These are phyloP conservation scores for Drosophila ambigua DNA, from an alignment of 1,140 invertebrate species.

Conservation along the genomic window DNA sequence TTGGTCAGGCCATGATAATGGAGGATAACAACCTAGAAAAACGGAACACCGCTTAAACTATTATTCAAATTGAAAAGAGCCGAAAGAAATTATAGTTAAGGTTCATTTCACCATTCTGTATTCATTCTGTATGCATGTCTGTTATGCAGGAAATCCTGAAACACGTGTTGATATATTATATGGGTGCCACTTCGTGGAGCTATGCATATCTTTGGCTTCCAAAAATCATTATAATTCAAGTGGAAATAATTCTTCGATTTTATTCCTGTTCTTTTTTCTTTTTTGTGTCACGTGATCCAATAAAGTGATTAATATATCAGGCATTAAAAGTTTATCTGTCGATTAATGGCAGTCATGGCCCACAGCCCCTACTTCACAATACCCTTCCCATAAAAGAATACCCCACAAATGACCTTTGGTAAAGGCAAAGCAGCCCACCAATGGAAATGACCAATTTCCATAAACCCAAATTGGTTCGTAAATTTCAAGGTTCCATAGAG, in stretches of 20 bases:
- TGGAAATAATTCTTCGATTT: no score
- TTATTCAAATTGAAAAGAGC: not conserved
- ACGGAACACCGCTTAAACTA: not conserved
- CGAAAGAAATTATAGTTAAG: not conserved
- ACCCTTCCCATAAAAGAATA: not conserved
- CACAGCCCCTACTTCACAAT: not conserved
- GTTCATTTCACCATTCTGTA: no score
- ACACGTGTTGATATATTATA: no score
- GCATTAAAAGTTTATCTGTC: not conserved
- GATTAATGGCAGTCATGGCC: not conserved
- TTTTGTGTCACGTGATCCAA: conserved; percentile 22
- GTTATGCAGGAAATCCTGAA: no score
- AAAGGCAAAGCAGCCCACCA: conserved; percentile 23
- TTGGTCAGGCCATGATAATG: conserved; percentile 20
- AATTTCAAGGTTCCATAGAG: conserved; percentile 48
- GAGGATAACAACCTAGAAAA: conserved; percentile 25
- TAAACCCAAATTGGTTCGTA: conserved; percentile 48
- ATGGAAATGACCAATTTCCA: conserved; percentile 41
- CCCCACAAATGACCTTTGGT: conserved; percentile 57
- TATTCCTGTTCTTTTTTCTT: not conserved
- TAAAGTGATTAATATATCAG: conserved; percentile 2
- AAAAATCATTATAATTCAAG: no score
- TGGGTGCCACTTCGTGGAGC: no score
- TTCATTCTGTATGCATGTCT: no score
- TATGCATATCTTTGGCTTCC: no score